These are phyloP conservation scores for Anguilla marmorata DNA, from an alignment of 2,797 vertebrate species.

Conservation along the genomic window DNA sequence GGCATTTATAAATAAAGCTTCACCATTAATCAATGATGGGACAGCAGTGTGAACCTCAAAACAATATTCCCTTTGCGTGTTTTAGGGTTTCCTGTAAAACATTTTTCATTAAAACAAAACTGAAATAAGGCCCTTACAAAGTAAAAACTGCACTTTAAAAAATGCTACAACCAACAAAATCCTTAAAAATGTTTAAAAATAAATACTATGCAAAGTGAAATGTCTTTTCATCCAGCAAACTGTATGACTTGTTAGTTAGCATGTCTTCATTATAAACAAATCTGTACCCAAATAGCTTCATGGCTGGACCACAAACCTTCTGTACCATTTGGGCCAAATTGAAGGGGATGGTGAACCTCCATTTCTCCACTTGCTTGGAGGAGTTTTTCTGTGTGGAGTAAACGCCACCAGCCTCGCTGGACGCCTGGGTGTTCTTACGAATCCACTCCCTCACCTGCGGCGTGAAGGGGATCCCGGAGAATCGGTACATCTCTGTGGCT, in stretches of 20 bases:
- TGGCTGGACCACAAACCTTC: conserved; percentile 80
- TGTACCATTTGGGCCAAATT: conserved; percentile 92
- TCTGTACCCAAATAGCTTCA: conserved; percentile 91
- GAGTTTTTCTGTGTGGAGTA: conserved; percentile 97
- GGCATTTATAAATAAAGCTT: background rate
- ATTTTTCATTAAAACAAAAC: background rate
- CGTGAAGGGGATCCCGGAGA: conserved; percentile 85
- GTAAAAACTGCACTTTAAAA: background rate
- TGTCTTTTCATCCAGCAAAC: conserved; percentile 86
- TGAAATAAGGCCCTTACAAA: background rate
- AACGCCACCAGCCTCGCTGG: conserved; percentile 75
- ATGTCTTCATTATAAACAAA: conserved; percentile 74
- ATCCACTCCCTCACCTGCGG: conserved; percentile 89
- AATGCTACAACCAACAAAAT: background rate
- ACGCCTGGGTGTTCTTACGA: conserved; percentile 81
- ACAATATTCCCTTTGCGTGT: background rate
- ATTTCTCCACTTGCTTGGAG: conserved; percentile 94
- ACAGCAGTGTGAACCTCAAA: background rate
- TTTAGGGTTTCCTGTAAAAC: background rate
- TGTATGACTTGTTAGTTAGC: conserved; percentile 85
- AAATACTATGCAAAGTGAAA: conserved; percentile 44
- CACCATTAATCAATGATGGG: background rate
- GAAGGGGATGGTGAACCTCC: conserved; percentile 90
- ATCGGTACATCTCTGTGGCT: conserved; percentile 88
- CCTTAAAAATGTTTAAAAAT: background rate